Evolutionary conservation across 2,888 invertebrate genomes (phyloP), one percentile per base, ranked within the genome.

Genomic region (Tortrix viridana): DNA sequence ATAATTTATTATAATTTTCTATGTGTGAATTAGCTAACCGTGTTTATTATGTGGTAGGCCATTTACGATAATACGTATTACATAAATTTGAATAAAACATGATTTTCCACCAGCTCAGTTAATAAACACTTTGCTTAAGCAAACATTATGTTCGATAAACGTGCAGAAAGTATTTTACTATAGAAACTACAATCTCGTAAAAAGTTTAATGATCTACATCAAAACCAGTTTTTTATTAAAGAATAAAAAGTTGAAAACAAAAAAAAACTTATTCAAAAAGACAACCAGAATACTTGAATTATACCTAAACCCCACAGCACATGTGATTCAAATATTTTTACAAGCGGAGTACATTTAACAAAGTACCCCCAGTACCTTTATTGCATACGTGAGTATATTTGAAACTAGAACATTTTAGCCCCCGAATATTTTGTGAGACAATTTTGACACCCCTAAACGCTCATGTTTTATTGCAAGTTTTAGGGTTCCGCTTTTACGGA

Each of bases 361-460:
- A 78, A 82, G 80, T 80, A 76, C 77, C 75, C 75, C 75, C 76
- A 75, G 82, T 81, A 79, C 77, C 82, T 83, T 88, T 86, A 88
- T 86, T 82, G 82, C 84, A 74, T 81, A 81, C 85, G 80, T 82
- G 82, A 87, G 81, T 86, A 77, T 80, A 83, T 87, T 84, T 75
- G 79, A 76, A 82, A 84, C 79, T 84, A 74, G 71, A 81, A 77
- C 83, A 77, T 81, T 32, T 79, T 80, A 75, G 74, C 77, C 82
- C 79, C 74, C 71, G 74, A 83, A 80, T 75, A 76, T 79, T 81
- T 77, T 74, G 75, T 74, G 69, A 79, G 82, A 85, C 80, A 84
- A 83, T 83, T 85, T 84, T 84, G 83, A 84, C 85, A 78, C 86
- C 88, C 84, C 84, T 83, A 86, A 89, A 88, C 77, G 81, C 72